Percentiles rank a stretch among this genome's conserved stretches.
phyloP scores from a whole-genome alignment of 2,888 invertebrate genomes.

The Sympetrum striolatum region DNA sequence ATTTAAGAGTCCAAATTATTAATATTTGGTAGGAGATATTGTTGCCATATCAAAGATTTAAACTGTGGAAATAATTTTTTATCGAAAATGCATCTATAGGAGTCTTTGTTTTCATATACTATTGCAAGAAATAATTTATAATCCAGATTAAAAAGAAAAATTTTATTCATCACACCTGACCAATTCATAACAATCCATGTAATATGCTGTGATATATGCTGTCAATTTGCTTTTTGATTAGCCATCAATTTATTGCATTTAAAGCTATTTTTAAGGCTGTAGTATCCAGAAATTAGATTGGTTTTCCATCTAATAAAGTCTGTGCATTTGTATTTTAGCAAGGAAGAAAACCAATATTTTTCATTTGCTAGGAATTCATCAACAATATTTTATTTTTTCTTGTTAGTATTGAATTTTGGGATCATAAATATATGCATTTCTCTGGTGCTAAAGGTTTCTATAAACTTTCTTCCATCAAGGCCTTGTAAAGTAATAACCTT shows the following conservation, averaged over 20 bases:
- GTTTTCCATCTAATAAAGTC: neutral
- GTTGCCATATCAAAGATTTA: neutral
- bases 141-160: neutral
- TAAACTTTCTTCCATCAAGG: neutral
- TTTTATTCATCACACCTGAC: neutral
- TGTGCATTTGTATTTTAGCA: neutral
- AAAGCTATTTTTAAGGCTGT: neutral
- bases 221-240: neutral
- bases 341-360: neutral
- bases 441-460: neutral
- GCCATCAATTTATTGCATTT: neutral
- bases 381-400: neutral
- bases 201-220: constrained; percentile 21
- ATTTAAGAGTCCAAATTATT: neutral
- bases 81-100: neutral
- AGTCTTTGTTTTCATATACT: neutral
- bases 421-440: constrained; percentile 19
- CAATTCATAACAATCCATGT: constrained; percentile 13
- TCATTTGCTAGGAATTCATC: neutral
- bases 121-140: neutral
- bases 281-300: neutral
- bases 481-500: neutral
- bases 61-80: neutral
- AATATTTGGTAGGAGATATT: neutral
- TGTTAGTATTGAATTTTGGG: neutral